phyloP scores from a whole-genome alignment of 2,888 invertebrate species.

The Laothoe populi region DNA sequence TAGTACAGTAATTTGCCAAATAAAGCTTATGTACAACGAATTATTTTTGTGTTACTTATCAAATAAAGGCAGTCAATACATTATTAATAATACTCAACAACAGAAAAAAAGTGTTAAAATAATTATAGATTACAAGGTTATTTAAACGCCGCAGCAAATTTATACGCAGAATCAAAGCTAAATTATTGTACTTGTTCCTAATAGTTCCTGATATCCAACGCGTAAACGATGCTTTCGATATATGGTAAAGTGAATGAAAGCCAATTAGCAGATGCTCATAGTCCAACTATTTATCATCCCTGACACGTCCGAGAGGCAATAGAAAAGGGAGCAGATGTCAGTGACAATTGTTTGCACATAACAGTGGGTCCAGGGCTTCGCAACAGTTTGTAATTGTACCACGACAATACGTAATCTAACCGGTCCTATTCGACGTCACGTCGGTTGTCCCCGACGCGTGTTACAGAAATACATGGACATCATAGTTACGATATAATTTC shows the following conservation, averaged over 20 bases:
- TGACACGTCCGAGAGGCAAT: conserved; percentile 41
- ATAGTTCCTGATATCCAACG: conserved; percentile 15
- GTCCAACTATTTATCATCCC: conserved; percentile 55
- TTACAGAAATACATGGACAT: conserved; percentile 47
- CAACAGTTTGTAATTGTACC: conserved; percentile 83
- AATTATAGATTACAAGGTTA: too few relatives aligned
- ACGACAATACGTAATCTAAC: conserved; percentile 83
- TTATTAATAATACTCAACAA: not conserved
- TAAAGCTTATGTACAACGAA: too few relatives aligned
- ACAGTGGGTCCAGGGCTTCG: conserved; percentile 70
- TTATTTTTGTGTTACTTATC: too few relatives aligned
- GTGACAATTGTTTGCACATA: conserved; percentile 78
- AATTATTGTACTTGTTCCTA: conserved; percentile 18
- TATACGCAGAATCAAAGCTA: not conserved
- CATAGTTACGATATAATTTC: conserved; percentile 1
- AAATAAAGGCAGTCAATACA: too few relatives aligned
- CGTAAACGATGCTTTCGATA: conserved; percentile 31
- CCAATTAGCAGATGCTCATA: conserved; percentile 71
- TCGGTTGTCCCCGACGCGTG: conserved; percentile 53
- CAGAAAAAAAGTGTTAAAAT: too few relatives aligned
- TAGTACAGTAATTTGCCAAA: too few relatives aligned
- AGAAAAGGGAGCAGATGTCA: conserved; percentile 73
- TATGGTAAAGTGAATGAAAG: conserved; percentile 52
- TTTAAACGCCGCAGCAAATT: not conserved
- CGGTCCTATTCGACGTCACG: conserved; percentile 76